These are phyloP conservation scores for Schizaphis graminum DNA, from an alignment of 2,888 invertebrate species.

Conservation along the genomic window DNA sequence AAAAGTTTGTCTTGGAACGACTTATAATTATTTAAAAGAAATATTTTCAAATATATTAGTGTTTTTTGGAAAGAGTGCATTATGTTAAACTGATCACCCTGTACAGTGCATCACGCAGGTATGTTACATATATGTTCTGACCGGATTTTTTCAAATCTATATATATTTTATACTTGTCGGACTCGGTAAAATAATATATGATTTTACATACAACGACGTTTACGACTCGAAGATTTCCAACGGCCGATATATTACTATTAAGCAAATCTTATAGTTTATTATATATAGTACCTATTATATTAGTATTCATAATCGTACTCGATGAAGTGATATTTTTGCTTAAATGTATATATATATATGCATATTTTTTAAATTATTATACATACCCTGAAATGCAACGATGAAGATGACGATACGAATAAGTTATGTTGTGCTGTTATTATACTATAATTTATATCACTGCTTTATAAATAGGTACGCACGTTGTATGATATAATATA, in stretches of 20 bases:
- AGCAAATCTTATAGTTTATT: background rate
- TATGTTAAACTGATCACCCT: background rate
- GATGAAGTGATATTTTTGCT: background rate
- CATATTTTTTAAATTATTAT: background rate
- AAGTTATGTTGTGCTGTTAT: background rate
- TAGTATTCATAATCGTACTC: background rate
- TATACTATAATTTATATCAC: background rate
- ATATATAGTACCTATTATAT: background rate
- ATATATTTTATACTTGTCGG: background rate
- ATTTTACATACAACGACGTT: background rate
- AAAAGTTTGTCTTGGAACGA: too few species aligned
- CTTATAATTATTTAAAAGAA: too few species aligned
- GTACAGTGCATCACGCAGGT: background rate
- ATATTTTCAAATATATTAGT: too few species aligned
- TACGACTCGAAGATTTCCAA: background rate
- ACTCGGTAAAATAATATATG: too few species aligned
- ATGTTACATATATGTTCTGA: background rate
- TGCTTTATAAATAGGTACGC: background rate
- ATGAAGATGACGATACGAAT: background rate
- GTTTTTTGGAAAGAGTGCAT: background rate
- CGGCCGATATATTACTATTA: background rate
- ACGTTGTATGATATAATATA: background rate
- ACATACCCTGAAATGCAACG: background rate
- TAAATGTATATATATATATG: background rate
- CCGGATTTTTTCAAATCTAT: background rate